Evolutionary conservation across 64 coral and sea anemone genomes (phyloP), one percentile per base, ranked within the genome.

Genomic region (Anthopleura sola): DNA sequence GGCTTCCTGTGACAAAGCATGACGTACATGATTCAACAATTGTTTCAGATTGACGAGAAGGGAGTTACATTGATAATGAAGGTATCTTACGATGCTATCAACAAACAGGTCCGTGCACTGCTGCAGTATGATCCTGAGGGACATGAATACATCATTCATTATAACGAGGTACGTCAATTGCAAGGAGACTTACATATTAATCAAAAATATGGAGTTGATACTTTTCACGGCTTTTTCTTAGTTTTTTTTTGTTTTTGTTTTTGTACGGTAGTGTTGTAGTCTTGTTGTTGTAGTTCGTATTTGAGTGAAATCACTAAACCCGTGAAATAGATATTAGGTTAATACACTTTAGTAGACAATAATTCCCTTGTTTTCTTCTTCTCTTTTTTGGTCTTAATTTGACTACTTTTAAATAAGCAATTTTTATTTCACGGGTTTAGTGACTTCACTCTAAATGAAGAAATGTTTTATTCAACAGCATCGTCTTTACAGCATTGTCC

Each of bases 1-100:
- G n/a, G n/a, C n/a, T n/a, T n/a, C n/a, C n/a, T n/a, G n/a, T n/a
- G n/a, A n/a, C n/a, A n/a, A n/a, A n/a, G n/a, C n/a, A n/a, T n/a
- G n/a, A n/a, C 15, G 2, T 16, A 69, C 15, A 1, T 0, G 24
- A 26, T n/a, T 62, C 58, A 13, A 53, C 31, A n/a, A 32, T 29
- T 32, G 4, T 71, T 71, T 31, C 66, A 71, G 66, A 71, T 32
- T 14, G 66, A 71, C 28, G 0, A 28, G n/a, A 9, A 33, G 28
- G 20, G 6, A 12, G 1, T 33, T 32, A 5, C 1, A 34, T 11
- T 71, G 14, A 0, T 34, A 3, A 11, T 71, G 29, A 79, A 46
- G 76, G 36, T 79, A 24, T 44, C 36, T 23, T 79, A 79, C 44
- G 76, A 79, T 48, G 76, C n/a, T 23, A 23, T 79, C 36, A 79